These are phyloP conservation scores for Zhuqinia jingwanae DNA, from an alignment of 2,888 invertebrate genomes.

Conservation along the genomic window DNA sequence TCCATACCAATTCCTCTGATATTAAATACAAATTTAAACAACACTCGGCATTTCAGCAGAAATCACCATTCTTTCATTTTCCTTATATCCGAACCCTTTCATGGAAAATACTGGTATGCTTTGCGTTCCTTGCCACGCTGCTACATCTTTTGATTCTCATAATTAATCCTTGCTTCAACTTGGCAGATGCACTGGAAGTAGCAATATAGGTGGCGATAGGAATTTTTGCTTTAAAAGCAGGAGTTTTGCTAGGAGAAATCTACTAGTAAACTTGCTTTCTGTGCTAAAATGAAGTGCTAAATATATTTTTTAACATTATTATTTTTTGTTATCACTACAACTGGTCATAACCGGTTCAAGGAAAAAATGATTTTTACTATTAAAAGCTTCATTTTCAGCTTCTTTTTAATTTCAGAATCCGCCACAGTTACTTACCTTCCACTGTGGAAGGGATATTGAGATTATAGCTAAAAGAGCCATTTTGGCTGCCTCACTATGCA, in stretches of 20 bases:
- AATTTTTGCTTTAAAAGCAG: constrained; percentile 10
- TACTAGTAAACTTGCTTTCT: neutral
- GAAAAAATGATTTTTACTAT: neutral
- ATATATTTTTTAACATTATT: neutral
- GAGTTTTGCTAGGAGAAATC: neutral
- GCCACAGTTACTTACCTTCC: too few species aligned
- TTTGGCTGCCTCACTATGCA: neutral
- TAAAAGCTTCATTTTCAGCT: neutral
- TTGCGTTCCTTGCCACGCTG: neutral
- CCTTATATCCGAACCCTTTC: neutral
- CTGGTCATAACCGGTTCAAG: neutral
- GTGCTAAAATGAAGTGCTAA: neutral
- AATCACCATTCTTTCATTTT: neutral
- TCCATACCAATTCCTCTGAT: constrained; percentile 32
- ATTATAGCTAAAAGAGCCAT: neutral
- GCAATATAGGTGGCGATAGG: neutral
- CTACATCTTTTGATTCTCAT: neutral
- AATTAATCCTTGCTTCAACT: neutral
- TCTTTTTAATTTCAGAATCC: neutral
- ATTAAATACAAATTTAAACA: neutral
- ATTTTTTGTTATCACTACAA: neutral
- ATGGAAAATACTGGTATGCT: neutral
- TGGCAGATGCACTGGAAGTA: neutral
- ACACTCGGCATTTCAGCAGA: neutral
- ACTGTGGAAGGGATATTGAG: too few species aligned